A percentile compares a stretch with the other conserved stretches of the same genome.
Evolutionary conservation across 35 echinoderm and acorn worm genomes (phyloP).

Genomic region (Acanthaster planci): DNA sequence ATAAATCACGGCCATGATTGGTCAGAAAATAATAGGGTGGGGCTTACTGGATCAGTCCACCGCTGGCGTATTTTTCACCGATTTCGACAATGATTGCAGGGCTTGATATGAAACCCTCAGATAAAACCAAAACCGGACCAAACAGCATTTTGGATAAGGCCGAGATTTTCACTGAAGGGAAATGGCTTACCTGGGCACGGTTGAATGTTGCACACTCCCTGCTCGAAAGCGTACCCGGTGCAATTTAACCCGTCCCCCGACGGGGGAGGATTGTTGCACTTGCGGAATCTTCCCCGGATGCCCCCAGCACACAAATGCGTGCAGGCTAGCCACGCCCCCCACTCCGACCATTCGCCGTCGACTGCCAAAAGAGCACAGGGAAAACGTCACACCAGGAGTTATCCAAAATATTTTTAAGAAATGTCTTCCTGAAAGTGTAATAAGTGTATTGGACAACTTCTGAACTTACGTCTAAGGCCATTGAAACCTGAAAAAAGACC

Average conservation of each 20-base stretch:
- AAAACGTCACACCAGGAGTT: too few relatives aligned
- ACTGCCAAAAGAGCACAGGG: conserved; percentile 43
- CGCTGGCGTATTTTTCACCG: not conserved
- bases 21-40: too few relatives aligned
- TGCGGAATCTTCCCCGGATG: conserved; percentile 39
- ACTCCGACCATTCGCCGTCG: conserved; percentile 70
- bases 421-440: too few relatives aligned
- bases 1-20: too few relatives aligned
- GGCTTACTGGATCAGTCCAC: not conserved
- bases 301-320: conserved; percentile 51
- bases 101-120: not conserved
- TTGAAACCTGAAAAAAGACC: too few relatives aligned
- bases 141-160: too few relatives aligned
- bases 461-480: too few relatives aligned
- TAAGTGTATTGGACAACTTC: too few relatives aligned
- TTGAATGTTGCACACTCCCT: conserved; percentile 42
- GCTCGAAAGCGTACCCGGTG: conserved; percentile 51
- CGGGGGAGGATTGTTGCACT: conserved; percentile 74
- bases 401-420: too few relatives aligned
- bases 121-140: not conserved
- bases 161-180: not conserved
- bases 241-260: conserved; percentile 56
- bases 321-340: conserved; percentile 69
- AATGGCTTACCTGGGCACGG: conserved; percentile 56
- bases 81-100: not conserved